These are phyloP conservation scores for Phrynosoma blainvillii DNA, from an alignment of 2,113 vertebrate genomes.

Conservation along the genomic window DNA sequence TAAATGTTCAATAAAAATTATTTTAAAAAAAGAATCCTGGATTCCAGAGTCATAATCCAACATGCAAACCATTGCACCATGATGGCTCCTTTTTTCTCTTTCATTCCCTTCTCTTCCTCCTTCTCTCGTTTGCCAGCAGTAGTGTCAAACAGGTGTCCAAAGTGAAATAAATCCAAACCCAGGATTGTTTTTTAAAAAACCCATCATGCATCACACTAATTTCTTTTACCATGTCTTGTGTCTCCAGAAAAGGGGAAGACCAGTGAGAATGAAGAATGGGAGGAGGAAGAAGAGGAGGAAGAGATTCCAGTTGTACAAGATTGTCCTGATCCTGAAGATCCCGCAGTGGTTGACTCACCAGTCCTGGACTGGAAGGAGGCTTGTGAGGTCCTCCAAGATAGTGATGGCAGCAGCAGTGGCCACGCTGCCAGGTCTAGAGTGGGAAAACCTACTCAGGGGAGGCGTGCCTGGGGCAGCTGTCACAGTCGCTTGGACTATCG, in stretches of 20 bases:
- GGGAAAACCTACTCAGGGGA: not conserved
- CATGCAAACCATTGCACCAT: too few relatives aligned
- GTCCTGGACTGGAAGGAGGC: slow-evolving; percentile 38
- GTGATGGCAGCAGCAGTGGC: not conserved
- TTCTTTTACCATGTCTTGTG: not conserved
- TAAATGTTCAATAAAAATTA: too few relatives aligned
- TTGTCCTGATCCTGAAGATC: not conserved
- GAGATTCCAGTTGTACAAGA: rapidly evolving
- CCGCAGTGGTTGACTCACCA: not conserved
- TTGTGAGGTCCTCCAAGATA: slow-evolving; percentile 40
- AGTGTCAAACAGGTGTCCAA: not conserved
- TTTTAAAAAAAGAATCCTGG: too few relatives aligned
- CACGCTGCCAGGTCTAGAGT: not conserved
- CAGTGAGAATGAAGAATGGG: slow-evolving; percentile 24
- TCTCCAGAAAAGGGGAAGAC: not conserved
- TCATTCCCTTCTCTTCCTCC: too few relatives aligned
- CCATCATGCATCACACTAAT: not conserved
- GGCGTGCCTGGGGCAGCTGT: slow-evolving; percentile 18
- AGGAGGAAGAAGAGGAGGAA: slow-evolving; percentile 8
- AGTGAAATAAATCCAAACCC: too few relatives aligned
- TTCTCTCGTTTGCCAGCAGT: not conserved
- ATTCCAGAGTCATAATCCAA: too few relatives aligned
- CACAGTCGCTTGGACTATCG: slow-evolving; percentile 9
- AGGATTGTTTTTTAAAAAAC: not conserved
- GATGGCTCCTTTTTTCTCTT: too few relatives aligned